Evolutionary conservation across 2,888 invertebrate species (phyloP), one percentile per base, ranked within the genome.

Genomic region (Parochlus steinenii): DNA sequence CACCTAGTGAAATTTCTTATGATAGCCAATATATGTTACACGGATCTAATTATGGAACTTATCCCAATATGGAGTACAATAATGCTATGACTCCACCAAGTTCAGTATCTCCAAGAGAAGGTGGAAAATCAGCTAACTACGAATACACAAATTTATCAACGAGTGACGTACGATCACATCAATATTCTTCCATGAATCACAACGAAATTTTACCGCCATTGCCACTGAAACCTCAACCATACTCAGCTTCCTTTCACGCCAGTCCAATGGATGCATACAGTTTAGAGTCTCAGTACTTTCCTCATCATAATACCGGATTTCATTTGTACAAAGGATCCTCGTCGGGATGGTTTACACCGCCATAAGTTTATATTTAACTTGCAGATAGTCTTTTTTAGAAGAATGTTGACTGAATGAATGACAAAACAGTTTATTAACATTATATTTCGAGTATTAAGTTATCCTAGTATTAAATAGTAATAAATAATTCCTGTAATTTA

Each of bases 1-100:
- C 90, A 1, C 90, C 90, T 0, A 86, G 86, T 4, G 83, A 82
- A 48, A 87, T 86, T 51, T 81, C 57, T 11, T 77, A 67, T 52
- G 81, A 67, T 57, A 80, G 58, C 51, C 69, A 69, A 47, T 69
- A 69, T 45, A 53, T 69, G 37, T 54, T 67, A 22, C 67, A 68
- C 44, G 59, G 65, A 20, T 67, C 67, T 7, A 64, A 66, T 1
- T 70, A 68, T 41, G 56, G 61, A 19, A 61, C 64, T 30, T 74
- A 74, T 46, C 69, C 70, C 44, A 63, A 67, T 39, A 78, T 77
- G 43, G 85, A 85, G 50, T 86, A 86, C 49, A 90, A 90, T 55
- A 80, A 86, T 25, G 86, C 87, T 31, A 92, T 93, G 85, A 92
- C 92, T 4, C 92, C 92, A 34, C 93, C 93, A 33, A 87, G 89